Evolutionary conservation across 2,888 invertebrate species (phyloP), one percentile per base, ranked within the genome.

Genomic region (Strigamia transsilvanica): DNA sequence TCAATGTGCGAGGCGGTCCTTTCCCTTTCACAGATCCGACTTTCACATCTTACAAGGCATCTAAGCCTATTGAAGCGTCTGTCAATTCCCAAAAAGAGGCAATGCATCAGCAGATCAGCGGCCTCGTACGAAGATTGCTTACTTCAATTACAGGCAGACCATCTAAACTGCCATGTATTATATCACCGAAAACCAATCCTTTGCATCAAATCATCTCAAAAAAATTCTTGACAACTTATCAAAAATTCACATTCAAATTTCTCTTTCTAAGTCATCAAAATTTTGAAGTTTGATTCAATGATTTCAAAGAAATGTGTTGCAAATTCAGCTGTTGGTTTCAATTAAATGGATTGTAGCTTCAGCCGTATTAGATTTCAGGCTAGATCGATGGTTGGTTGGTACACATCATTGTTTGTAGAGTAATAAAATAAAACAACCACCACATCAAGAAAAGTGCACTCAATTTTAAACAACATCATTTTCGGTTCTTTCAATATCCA

Each of bases 21-120:
- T 73, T 56, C 56, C 56, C 5, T 56, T 56, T 73, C 32, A 27
- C 27, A 32, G 73, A 10, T 13, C 73, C 23, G 73, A 73, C 73
- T 73, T 73, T 73, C 73, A 73, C 73, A 73, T 73, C 73, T 73
- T 73, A 27, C 32, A 32, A 73, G 73, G 73, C 73, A 73, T 73
- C 73, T 73, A 27, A 73, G 73, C 73, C 73, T 32, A 73, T 73
- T 73, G 27, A 73, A 73, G 73, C 73, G 73, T 32, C 73, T 73
- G 73, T 73, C 73, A 73, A 73, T 73, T 73, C 73, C 32, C 73
- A 32, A 32, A 73, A 73, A 73, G 73, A 32, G 32, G 12, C 73
- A 73, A 73, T 73, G 73, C 73, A 73, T 73, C 73, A 73, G 73
- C 73, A 73, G 73, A 73, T 73, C 73, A 73, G 32, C 73, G 32